phyloP scores from a whole-genome alignment of 2,888 invertebrate genomes.

The Conomelus anceps region DNA sequence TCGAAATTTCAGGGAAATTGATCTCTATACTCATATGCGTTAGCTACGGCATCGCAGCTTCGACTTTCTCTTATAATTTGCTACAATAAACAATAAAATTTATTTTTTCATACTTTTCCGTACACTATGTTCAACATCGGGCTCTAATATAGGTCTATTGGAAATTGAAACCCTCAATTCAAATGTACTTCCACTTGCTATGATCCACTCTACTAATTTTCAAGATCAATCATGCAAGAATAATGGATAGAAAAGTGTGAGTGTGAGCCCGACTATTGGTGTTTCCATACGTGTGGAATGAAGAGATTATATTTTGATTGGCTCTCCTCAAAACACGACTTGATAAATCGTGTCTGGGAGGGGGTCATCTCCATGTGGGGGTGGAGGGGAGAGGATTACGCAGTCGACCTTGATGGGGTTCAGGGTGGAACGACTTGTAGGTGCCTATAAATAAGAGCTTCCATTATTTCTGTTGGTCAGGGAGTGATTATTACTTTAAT shows the following conservation, averaged over 20 bases:
- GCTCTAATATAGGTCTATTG: no score
- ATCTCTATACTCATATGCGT: no score
- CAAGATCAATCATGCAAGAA: background rate
- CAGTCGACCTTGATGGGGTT: background rate
- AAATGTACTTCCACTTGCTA: background rate
- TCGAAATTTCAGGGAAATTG: no score
- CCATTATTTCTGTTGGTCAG: background rate
- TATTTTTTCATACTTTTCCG: no score
- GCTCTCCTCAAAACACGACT: background rate
- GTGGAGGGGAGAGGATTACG: no score
- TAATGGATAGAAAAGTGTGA: no score
- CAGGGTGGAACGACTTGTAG: background rate
- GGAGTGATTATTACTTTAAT: constrained; percentile 13
- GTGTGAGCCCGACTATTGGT: background rate
- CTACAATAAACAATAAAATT: no score
- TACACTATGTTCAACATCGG: no score
- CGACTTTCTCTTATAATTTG: no score
- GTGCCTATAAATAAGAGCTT: constrained; percentile 3
- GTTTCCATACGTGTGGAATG: background rate
- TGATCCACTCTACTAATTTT: background rate
- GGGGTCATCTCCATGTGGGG: background rate
- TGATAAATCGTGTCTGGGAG: background rate
- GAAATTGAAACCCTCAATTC: background rate
- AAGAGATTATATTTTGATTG: background rate
- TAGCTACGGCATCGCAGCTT: no score